Percentiles rank a stretch among this genome's conserved stretches.
Evolutionary conservation across 2,888 invertebrate genomes (phyloP).

Genomic region (Spilarctia lutea): DNA sequence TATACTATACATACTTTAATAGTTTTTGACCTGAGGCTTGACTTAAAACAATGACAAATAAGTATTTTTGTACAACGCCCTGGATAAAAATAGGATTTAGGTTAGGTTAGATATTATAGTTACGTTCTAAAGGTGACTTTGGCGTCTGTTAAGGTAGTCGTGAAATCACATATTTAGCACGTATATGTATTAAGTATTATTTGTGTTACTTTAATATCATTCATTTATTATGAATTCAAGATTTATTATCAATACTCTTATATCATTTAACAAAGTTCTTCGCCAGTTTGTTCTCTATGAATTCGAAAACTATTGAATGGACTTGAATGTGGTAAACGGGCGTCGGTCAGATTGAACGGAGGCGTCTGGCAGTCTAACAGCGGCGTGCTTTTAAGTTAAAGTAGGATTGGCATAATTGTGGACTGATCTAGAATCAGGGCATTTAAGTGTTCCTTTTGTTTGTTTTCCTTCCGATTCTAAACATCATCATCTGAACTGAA

Average conservation of each 20-base stretch:
- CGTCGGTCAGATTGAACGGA: not conserved
- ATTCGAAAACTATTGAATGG: too few species aligned
- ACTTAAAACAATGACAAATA: not conserved
- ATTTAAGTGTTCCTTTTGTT: not conserved
- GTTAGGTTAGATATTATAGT: not conserved
- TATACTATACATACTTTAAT: not conserved
- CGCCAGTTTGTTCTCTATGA: too few species aligned
- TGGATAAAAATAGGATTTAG: not conserved
- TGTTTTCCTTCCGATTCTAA: not conserved
- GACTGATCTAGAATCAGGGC: slow-evolving; percentile 3
- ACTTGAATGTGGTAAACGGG: not conserved
- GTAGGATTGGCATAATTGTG: slow-evolving; percentile 6
- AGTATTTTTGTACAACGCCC: not conserved
- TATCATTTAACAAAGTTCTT: too few species aligned
- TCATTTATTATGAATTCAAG: too few species aligned
- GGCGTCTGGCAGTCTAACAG: slow-evolving; percentile 24
- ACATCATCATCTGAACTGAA: too few species aligned
- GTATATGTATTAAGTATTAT: too few species aligned
- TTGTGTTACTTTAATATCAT: too few species aligned
- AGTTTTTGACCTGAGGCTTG: not conserved
- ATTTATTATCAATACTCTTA: too few species aligned
- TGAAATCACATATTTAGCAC: not conserved
- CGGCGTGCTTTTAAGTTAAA: not conserved
- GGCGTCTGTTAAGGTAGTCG: too few species aligned
- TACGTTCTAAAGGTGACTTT: not conserved